Conservation (phyloP, 2,888 invertebrate genomes). For the Drosophila multiciliata region DNA sequence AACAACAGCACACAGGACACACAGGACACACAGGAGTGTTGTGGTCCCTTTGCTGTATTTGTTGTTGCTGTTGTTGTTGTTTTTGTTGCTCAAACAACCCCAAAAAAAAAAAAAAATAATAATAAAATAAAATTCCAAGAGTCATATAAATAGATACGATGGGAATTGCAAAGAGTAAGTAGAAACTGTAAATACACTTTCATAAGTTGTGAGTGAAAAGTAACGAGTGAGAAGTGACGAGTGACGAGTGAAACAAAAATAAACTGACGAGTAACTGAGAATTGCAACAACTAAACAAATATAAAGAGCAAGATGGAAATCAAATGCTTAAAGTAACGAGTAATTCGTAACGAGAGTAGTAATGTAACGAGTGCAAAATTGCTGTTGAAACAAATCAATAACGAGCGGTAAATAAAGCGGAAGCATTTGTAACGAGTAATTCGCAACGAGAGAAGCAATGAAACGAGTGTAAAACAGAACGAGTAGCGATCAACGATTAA, state of each 20-base stretch:
- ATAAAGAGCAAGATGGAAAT: neutral
- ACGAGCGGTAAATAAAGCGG: neutral
- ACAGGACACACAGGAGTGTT: slow-evolving; percentile 13
- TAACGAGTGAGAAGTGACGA: neutral
- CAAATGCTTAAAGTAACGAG: neutral
- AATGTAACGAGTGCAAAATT: neutral
- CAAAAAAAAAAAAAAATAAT: slow-evolving; percentile 21
- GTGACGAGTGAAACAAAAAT: neutral
- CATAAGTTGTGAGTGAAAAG: neutral
- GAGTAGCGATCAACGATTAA: neutral
- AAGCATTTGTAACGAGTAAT: neutral
- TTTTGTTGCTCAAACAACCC: slow-evolving; percentile 42
- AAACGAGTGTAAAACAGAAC: neutral
- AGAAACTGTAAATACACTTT: slow-evolving; percentile 26
- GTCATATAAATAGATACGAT: slow-evolving; percentile 23
- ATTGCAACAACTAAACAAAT: neutral
- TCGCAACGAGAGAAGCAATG: neutral
- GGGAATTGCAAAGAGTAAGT: neutral
- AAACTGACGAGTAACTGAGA: neutral
- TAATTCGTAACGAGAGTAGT: neutral
- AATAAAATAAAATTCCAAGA: slow-evolving; percentile 35
- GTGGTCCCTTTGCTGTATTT: neutral
- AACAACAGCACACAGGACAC: slow-evolving; percentile 40
- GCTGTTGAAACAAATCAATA: neutral
- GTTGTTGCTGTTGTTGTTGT: slow-evolving; percentile 10